Evolutionary conservation across 1,140 invertebrate genomes (phyloP).

Genomic region (Euura lappo): DNA sequence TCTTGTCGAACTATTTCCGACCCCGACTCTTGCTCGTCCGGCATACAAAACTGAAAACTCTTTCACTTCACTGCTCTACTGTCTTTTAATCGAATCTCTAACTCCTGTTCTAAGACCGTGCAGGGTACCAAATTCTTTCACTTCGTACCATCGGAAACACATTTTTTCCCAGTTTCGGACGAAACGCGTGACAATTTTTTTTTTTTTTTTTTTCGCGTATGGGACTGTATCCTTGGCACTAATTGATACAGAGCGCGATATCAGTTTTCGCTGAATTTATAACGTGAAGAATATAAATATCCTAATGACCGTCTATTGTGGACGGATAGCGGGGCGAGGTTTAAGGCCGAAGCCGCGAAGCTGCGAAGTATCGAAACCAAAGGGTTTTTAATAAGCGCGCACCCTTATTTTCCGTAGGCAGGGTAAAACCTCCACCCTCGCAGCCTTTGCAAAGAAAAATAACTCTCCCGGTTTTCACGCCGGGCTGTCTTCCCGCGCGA

Average conservation of each 20-base stretch:
- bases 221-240: too few relatives aligned
- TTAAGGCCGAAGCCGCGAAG: neutral
- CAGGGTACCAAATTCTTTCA: too few relatives aligned
- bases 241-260: too few relatives aligned
- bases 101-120: neutral
- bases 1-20: neutral
- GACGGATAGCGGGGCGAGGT: constrained; percentile 25
- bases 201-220: too few relatives aligned
- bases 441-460: neutral
- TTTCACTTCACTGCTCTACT: neutral
- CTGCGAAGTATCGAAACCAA: neutral
- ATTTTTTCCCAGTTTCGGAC: neutral
- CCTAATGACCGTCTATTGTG: constrained; percentile 34
- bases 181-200: too few relatives aligned
- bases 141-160: too few relatives aligned
- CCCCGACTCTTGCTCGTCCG: neutral
- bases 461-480: neutral
- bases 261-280: neutral
- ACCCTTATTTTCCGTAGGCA: neutral
- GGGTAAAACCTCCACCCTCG: constrained; percentile 28
- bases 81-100: constrained; percentile 7
- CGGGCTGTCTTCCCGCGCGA: neutral
- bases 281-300: constrained; percentile 17
- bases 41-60: neutral
- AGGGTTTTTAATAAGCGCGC: constrained; percentile 13